Conservation (phyloP, 2,888 invertebrate genomes). For the Zele albiditarsus region DNA sequence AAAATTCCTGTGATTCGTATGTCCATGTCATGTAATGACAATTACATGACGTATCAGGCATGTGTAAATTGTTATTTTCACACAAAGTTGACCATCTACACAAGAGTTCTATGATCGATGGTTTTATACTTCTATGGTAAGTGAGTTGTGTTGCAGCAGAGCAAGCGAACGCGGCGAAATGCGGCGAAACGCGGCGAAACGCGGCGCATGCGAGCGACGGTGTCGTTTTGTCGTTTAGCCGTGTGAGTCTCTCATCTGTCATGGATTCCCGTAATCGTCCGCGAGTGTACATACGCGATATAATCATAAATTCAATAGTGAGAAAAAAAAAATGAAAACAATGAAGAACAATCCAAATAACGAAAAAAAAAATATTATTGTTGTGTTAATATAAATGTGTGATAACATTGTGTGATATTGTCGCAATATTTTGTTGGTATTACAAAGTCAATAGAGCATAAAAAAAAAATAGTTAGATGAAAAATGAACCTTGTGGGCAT, state of each 20-base stretch:
- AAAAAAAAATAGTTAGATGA: constrained; percentile 17
- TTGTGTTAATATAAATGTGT: not conserved
- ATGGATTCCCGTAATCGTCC: constrained; percentile 68
- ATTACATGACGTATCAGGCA: too few species aligned
- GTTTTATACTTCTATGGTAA: not conserved
- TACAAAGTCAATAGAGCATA: constrained; percentile 11
- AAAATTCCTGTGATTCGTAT: too few species aligned
- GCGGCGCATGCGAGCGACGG: constrained; percentile 62
- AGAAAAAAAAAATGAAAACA: constrained; percentile 44
- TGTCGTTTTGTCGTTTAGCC: constrained; percentile 37
- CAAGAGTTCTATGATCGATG: not conserved
- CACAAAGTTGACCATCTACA: not conserved
- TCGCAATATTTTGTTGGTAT: not conserved
- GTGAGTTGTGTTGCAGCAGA: constrained; percentile 36
- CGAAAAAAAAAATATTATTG: not conserved
- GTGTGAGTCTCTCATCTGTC: constrained; percentile 63
- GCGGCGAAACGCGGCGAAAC: constrained; percentile 48
- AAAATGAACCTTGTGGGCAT: constrained; percentile 61
- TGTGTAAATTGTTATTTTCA: too few species aligned
- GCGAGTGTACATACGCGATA: constrained; percentile 65
- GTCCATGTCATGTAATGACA: too few species aligned
- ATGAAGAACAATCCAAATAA: not conserved
- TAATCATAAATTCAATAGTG: constrained; percentile 61
- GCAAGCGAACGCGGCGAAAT: constrained; percentile 59
- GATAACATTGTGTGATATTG: not conserved